phyloP scores from a whole-genome alignment of 2,113 vertebrate species.

The Sceloporus tristichus region DNA sequence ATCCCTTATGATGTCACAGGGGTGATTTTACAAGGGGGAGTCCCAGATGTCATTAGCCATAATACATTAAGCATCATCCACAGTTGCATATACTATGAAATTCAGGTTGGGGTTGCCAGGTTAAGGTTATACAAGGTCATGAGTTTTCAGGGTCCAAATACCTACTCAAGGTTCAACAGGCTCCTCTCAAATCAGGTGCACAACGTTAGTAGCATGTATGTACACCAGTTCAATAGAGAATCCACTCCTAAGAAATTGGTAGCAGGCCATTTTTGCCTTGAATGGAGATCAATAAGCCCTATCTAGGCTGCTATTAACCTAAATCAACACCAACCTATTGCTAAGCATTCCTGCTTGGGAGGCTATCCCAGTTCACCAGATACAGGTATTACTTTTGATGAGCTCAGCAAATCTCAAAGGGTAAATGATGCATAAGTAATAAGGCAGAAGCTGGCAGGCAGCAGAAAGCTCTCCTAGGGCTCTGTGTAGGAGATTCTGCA shows the following conservation, averaged over 20 bases:
- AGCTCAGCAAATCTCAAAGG: conserved; percentile 43
- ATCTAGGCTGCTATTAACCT: not conserved
- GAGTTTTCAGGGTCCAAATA: too few species aligned
- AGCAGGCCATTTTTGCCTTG: not conserved
- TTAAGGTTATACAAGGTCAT: too few species aligned
- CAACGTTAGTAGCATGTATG: too few species aligned
- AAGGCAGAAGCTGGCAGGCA: conserved; percentile 17
- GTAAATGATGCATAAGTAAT: conserved; percentile 46
- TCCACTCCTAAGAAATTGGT: not conserved
- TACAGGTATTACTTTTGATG: conserved; percentile 51
- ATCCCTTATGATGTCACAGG: too few species aligned
- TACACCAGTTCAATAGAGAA: not conserved
- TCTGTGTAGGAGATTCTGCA: conserved; percentile 21
- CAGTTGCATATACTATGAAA: too few species aligned
- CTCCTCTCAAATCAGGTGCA: too few species aligned
- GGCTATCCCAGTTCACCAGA: conserved; percentile 26
- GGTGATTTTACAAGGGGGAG: too few species aligned
- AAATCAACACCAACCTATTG: conserved; percentile 5
- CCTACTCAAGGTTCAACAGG: too few species aligned
- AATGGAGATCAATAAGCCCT: not conserved
- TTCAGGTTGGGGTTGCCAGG: too few species aligned
- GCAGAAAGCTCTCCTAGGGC: conserved; percentile 4
- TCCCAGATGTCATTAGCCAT: too few species aligned
- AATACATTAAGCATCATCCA: too few species aligned
- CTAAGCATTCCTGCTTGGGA: conserved; percentile 10